phyloP scores from a whole-genome alignment of 1,140 invertebrate species.

The Pentalonia nigronervosa region DNA sequence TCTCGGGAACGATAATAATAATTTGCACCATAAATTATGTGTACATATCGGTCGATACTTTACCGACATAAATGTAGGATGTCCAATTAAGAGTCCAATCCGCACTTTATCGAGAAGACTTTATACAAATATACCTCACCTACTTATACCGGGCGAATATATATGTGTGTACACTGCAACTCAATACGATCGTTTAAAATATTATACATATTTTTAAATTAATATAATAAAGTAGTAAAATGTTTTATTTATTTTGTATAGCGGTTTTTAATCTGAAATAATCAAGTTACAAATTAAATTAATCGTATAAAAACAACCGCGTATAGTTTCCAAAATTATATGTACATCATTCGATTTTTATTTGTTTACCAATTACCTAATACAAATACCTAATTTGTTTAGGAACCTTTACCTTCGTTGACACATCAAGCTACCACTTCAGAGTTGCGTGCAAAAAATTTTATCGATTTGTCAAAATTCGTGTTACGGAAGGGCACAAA shows the following conservation, averaged over 20 bases:
- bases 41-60: neutral
- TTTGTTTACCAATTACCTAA: neutral
- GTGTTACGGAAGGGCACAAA: too few species aligned
- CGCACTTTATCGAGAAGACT: neutral
- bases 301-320: neutral
- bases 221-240: neutral
- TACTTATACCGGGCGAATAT: neutral
- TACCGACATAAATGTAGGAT: neutral
- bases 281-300: slow-evolving; percentile 5
- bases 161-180: neutral
- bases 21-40: neutral
- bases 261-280: neutral
- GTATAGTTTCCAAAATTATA: neutral
- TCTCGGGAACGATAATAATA: neutral
- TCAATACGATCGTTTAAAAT: neutral
- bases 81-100: neutral
- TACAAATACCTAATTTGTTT: too few species aligned
- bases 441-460: neutral
- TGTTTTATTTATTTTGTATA: neutral
- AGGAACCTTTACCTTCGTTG: neutral
- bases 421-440: neutral
- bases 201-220: neutral
- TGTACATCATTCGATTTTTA: neutral
- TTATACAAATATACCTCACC: neutral
- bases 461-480: too few species aligned